These are phyloP conservation scores for Calameuta filiformis DNA, from an alignment of 2,888 invertebrate genomes.

Conservation along the genomic window DNA sequence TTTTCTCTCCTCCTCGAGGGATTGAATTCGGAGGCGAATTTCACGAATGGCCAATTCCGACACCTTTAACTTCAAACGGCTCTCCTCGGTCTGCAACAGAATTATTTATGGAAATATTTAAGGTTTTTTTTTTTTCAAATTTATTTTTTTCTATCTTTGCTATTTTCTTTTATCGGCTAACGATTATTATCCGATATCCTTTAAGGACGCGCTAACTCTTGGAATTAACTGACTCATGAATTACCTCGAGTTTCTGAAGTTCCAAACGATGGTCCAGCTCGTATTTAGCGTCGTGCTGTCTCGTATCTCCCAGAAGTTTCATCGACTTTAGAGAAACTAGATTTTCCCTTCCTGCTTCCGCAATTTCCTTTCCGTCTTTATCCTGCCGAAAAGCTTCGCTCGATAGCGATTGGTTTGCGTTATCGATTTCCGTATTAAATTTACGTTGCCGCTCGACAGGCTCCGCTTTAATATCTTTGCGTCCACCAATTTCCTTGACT, in stretches of 20 bases:
- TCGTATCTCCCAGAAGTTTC: not conserved
- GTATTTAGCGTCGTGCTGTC: conserved; percentile 11
- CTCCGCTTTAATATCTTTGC: not conserved
- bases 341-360: not conserved
- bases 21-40: conserved; percentile 36
- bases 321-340: not conserved
- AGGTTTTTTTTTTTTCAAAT: too few relatives aligned
- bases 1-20: conserved; percentile 36
- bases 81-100: conserved; percentile 36
- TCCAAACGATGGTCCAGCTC: conserved; percentile 32
- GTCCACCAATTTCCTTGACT: conserved; percentile 15
- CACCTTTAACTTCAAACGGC: conserved; percentile 39
- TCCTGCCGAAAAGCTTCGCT: not conserved
- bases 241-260: conserved; percentile 38
- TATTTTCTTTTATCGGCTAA: not conserved
- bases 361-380: not conserved
- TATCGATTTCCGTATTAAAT: not conserved
- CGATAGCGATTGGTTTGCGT: not conserved
- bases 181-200: not conserved
- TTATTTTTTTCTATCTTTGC: too few relatives aligned
- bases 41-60: conserved; percentile 44
- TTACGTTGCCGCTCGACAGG: not conserved
- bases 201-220: not conserved
- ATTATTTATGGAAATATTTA: not conserved
- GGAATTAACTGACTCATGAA: not conserved